phyloP scores from a whole-genome alignment of 2,888 invertebrate genomes.

The Caenorhabditis drosophilae region DNA sequence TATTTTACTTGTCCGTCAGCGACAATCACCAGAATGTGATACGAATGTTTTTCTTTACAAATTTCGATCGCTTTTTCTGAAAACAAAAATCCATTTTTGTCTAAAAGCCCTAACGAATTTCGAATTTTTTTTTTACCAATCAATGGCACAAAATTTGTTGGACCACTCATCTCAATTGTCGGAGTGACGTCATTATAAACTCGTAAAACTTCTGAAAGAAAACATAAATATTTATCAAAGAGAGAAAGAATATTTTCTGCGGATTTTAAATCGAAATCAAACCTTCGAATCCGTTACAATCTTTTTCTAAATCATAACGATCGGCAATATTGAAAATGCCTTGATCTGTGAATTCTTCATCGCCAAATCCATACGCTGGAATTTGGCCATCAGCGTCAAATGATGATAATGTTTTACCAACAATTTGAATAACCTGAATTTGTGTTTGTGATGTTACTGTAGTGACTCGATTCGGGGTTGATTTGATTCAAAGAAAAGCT shows the following conservation, averaged over 20 bases:
- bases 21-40: slow-evolving; percentile 73
- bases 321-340: slow-evolving; percentile 66
- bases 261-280: background rate
- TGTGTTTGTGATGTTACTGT: no score
- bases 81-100: slow-evolving; percentile 2
- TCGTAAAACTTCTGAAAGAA: slow-evolving; percentile 70
- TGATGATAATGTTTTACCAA: slow-evolving; percentile 72
- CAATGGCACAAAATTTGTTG: slow-evolving; percentile 73
- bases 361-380: slow-evolving; percentile 73
- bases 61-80: slow-evolving; percentile 70
- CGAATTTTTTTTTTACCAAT: slow-evolving; percentile 69
- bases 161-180: slow-evolving; percentile 72
- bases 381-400: slow-evolving; percentile 73
- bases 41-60: slow-evolving; percentile 70
- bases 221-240: background rate
- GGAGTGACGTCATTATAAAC: slow-evolving; percentile 71
- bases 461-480: no score
- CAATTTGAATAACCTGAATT: slow-evolving; percentile 71
- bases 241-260: slow-evolving; percentile 3
- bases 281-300: slow-evolving; percentile 69
- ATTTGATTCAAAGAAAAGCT: no score
- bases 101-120: background rate
- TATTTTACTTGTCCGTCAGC: slow-evolving; percentile 72
- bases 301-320: slow-evolving; percentile 68
- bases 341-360: slow-evolving; percentile 70